These are phyloP conservation scores for Caprella mutica DNA, from an alignment of 2,888 invertebrate genomes.

Conservation along the genomic window DNA sequence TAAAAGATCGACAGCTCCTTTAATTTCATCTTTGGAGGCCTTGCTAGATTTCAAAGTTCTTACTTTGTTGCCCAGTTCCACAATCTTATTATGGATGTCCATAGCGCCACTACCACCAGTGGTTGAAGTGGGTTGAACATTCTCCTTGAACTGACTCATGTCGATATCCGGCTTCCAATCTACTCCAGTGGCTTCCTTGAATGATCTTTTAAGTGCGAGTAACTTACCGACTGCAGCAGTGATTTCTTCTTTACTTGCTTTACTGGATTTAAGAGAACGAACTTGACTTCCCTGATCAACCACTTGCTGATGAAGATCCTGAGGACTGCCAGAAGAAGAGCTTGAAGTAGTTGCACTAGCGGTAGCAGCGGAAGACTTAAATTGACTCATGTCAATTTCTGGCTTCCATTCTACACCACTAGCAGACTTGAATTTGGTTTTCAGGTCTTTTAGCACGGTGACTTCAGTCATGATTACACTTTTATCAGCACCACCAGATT, in stretches of 20 bases:
- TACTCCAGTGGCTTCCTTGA: conserved; percentile 55
- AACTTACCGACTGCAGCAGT: conserved; percentile 52
- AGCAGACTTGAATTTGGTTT: conserved; percentile 51
- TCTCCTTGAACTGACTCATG: conserved; percentile 8
- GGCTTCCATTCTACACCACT: conserved; percentile 48
- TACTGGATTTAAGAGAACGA: conserved; percentile 40
- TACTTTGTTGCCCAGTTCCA: conserved; percentile 52
- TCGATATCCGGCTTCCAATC: conserved; percentile 47
- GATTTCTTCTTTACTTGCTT: conserved; percentile 40
- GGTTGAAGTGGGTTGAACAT: neutral
- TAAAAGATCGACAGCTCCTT: conserved; percentile 48
- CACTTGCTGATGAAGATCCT: conserved; percentile 36
- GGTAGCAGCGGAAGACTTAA: conserved; percentile 16
- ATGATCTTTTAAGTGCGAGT: conserved; percentile 60
- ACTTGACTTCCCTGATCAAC: conserved; percentile 42
- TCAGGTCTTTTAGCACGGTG: conserved; percentile 50
- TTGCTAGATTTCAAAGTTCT: conserved; percentile 59
- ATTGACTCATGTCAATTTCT: conserved; percentile 14
- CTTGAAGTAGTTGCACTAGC: too few relatives aligned
- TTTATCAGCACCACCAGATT: conserved; percentile 56
- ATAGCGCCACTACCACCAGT: neutral
- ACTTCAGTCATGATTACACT: conserved; percentile 46
- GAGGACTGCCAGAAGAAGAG: too few relatives aligned
- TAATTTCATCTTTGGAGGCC: conserved; percentile 50
- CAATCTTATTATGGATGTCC: conserved; percentile 36